Evolutionary conservation across 2,113 vertebrate genomes (phyloP).

Genomic region (Oplegnathus fasciatus): DNA sequence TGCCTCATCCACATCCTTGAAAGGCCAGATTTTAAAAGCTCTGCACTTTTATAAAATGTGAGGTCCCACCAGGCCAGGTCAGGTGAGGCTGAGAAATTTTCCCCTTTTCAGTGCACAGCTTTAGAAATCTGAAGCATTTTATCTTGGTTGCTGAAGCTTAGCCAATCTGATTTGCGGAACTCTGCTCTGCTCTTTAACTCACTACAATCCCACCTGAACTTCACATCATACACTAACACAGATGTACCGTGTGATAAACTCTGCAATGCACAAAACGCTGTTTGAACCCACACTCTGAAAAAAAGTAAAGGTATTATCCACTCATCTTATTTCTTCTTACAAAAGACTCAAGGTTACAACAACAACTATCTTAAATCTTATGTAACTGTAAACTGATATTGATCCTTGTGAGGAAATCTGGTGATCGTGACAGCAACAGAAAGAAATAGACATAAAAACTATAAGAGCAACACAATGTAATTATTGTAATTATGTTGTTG

Average conservation of each 20-base stretch:
- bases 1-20: conserved; percentile 66
- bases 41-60: conserved; percentile 72
- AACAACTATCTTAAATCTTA: neutral
- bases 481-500: neutral
- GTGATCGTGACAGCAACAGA: neutral
- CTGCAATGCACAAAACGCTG: conserved; percentile 32
- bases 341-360: neutral
- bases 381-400: neutral
- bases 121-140: conserved; percentile 83
- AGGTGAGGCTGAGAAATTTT: conserved; percentile 35
- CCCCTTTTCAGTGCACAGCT: conserved; percentile 76
- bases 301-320: conserved; percentile 70
- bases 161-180: conserved; percentile 59
- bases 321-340: conserved; percentile 25
- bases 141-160: conserved; percentile 69
- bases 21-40: conserved; percentile 83
- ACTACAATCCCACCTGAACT: conserved; percentile 52
- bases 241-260: conserved; percentile 37
- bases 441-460: neutral
- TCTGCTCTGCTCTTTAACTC: conserved; percentile 51
- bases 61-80: conserved; percentile 36
- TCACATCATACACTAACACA: conserved; percentile 50
- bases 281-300: conserved; percentile 43
- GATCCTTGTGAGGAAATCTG: neutral
- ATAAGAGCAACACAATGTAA: neutral